Conservation (phyloP, 1,140 invertebrate species). For the Amphibalanus amphitrite region DNA sequence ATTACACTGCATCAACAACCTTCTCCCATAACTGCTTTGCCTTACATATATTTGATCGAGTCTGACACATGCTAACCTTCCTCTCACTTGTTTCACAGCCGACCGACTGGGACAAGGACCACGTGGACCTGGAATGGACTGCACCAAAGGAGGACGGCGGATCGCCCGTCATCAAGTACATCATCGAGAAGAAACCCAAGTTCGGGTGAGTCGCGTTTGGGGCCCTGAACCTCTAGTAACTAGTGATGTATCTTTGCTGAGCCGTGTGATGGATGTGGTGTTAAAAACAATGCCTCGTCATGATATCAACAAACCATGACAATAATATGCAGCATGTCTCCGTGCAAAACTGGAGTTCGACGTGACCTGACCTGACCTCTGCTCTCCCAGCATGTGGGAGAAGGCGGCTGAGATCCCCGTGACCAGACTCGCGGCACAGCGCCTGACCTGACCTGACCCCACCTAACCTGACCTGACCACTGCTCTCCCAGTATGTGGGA, state of each 20-base stretch:
- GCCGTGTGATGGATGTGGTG: too few species aligned
- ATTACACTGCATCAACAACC: too few species aligned
- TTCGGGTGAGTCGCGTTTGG: conserved; percentile 47
- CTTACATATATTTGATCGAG: too few species aligned
- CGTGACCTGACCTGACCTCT: neutral
- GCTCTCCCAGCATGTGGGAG: conserved; percentile 50
- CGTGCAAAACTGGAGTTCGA: too few species aligned
- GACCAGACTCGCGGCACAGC: conserved; percentile 57
- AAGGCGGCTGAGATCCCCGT: conserved; percentile 56
- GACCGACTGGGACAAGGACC: conserved; percentile 90
- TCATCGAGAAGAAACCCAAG: conserved; percentile 86
- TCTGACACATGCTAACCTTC: too few species aligned
- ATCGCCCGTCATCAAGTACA: conserved; percentile 65
- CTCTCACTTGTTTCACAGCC: too few species aligned
- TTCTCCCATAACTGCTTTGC: too few species aligned
- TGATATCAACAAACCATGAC: too few species aligned
- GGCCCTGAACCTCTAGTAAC: too few species aligned
- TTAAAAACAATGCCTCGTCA: too few species aligned
- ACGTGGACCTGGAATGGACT: conserved; percentile 74
- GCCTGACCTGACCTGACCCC: conserved; percentile 26
- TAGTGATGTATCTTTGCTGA: too few species aligned
- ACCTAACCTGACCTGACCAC: conserved; percentile 11
- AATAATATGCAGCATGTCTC: too few species aligned
- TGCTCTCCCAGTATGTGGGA: conserved; percentile 75
- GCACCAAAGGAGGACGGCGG: conserved; percentile 65